phyloP scores from a whole-genome alignment of 23 tunicate species.

The Aplidium turbinatum region DNA sequence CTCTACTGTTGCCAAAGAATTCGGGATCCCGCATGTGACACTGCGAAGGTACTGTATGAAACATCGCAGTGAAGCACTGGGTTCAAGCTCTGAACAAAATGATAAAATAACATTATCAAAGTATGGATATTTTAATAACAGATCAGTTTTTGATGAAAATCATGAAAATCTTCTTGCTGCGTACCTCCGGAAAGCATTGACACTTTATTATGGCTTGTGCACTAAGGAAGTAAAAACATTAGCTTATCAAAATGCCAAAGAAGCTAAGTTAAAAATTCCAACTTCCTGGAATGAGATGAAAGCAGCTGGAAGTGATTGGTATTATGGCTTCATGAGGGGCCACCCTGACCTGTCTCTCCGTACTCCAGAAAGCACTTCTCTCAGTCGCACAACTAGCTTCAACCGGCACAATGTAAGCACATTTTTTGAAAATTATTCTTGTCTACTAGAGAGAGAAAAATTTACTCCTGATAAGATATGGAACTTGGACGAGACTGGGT shows the following conservation, averaged over 20 bases:
- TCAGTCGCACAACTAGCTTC: conserved; percentile 11
- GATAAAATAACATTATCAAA: too few species aligned
- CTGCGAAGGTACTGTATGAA: too few species aligned
- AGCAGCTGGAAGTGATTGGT: neutral
- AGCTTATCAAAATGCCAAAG: neutral
- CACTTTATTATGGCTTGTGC: neutral
- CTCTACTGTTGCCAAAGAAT: too few species aligned
- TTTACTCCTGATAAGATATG: conserved; percentile 17
- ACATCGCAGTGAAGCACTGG: too few species aligned
- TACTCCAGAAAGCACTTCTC: neutral
- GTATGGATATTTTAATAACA: too few species aligned
- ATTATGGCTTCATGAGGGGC: neutral
- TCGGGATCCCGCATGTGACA: too few species aligned
- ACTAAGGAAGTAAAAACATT: neutral
- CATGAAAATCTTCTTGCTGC: too few species aligned
- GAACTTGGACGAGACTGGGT: conserved; percentile 14
- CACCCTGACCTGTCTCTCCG: neutral
- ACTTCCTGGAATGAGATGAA: neutral
- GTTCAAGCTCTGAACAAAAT: too few species aligned
- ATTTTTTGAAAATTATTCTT: neutral
- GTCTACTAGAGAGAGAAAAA: neutral
- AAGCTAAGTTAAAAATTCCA: neutral
- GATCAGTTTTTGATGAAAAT: too few species aligned
- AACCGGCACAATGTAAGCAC: neutral
- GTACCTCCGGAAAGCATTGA: too few species aligned